Evolutionary conservation across 2,113 vertebrate species (phyloP), one percentile per base, ranked within the genome.

Genomic region (Vulpes vulpes): DNA sequence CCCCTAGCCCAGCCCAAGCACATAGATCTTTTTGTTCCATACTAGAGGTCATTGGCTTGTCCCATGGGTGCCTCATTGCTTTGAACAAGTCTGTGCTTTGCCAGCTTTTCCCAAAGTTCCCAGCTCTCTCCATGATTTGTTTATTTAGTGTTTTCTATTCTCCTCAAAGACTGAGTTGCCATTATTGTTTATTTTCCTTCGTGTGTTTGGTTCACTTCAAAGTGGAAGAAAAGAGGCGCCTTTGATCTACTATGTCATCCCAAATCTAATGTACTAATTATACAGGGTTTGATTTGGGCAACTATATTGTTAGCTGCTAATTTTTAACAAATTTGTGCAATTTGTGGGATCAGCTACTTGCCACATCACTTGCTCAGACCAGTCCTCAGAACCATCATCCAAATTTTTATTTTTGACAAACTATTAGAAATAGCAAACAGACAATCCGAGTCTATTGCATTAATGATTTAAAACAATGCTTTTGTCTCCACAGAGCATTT

Each of bases 401-500:
- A 10, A 7, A 69, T 64, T 27, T 74, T 67, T 60, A 55, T 30
- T 55, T 81, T 60, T 88, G 23, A 30, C 22, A 30, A n/a, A 82
- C 23, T 27, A 59, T 14, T 5, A 43, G 43, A 43, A 43, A 43
- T 43, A 43, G 43, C 43, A 43, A 43, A 43, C 10, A 62, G 87
- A 64, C 8, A 19, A n/a, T 32, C 10, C 57, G 20, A 51, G 0
- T 30, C 3, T 3, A 11, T 64, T 23, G 43, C 8, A 9, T 10
- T 59, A 38, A 57, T 69, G 59, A 78, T 64, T 62, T 32, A 27
- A 78, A 32, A 32, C 16, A 16, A 20, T 25, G 16, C 51, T 35
- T 88, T 80, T 32, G 30, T 85, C 62, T 62, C 32, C 30, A 27
- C 11, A 96, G 99, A 98, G 85, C 99, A 98, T 97, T 99, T 99